These are phyloP conservation scores for Thalassaphorura encarpata DNA, from an alignment of 1,140 invertebrate genomes.

Conservation along the genomic window DNA sequence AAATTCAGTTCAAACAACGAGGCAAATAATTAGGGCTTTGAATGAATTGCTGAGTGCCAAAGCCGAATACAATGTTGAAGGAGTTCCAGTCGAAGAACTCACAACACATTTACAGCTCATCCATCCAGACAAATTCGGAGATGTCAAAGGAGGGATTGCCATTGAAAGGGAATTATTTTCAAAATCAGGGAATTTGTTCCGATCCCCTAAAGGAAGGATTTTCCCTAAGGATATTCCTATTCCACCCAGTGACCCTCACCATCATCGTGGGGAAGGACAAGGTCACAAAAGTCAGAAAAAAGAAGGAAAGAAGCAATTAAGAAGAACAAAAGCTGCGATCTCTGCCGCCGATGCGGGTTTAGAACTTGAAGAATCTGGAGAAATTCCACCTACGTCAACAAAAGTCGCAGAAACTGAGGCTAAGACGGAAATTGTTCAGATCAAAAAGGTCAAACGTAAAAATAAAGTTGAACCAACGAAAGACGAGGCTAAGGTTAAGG, in stretches of 20 bases:
- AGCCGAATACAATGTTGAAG: constrained; percentile 57
- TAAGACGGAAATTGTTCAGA: not conserved
- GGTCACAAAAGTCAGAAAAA: too few relatives aligned
- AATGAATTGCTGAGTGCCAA: constrained; percentile 56
- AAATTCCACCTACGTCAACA: not conserved
- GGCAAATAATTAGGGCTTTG: constrained; percentile 52
- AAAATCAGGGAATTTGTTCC: constrained; percentile 52
- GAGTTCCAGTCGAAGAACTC: constrained; percentile 53
- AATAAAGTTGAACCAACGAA: too few relatives aligned
- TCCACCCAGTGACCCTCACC: too few relatives aligned
- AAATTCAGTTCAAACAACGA: constrained; percentile 37
- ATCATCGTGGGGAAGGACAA: too few relatives aligned
- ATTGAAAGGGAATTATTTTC: constrained; percentile 51
- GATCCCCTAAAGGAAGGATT: constrained; percentile 8
- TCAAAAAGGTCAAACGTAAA: not conserved
- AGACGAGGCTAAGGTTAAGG: too few relatives aligned
- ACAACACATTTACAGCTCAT: constrained; percentile 54
- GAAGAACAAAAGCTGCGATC: too few relatives aligned
- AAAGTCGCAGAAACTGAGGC: not conserved
- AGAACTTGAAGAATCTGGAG: too few relatives aligned
- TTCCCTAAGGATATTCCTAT: constrained; percentile 28
- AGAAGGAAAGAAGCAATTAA: too few relatives aligned
- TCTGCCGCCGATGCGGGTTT: too few relatives aligned
- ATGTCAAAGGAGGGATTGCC: constrained; percentile 51
- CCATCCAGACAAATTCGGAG: constrained; percentile 48